These are phyloP conservation scores for Furcifer pardalis DNA, from an alignment of 2,797 vertebrate species.

Conservation along the genomic window DNA sequence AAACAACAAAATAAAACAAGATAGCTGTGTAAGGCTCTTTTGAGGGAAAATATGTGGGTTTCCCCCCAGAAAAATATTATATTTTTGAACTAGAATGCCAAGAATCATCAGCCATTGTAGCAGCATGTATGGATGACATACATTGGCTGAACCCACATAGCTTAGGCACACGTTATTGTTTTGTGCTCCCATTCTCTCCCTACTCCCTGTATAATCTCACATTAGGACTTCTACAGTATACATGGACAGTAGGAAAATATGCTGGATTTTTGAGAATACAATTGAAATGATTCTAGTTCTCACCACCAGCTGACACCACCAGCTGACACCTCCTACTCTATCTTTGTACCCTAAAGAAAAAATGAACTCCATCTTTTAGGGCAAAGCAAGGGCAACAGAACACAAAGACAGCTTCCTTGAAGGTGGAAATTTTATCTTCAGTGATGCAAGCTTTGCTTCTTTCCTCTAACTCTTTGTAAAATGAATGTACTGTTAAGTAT, in stretches of 20 bases:
- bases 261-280: not conserved
- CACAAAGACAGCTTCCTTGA: conserved; percentile 8
- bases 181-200: too few relatives aligned
- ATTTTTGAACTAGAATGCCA: too few relatives aligned
- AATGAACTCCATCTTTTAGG: not conserved
- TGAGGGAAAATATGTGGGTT: too few relatives aligned
- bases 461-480: not conserved
- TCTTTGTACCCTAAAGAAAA: not conserved
- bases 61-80: too few relatives aligned
- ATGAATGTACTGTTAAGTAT: not conserved
- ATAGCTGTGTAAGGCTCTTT: too few relatives aligned
- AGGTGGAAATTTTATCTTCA: not conserved
- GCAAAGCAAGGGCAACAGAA: not conserved
- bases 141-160: too few relatives aligned
- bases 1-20: too few relatives aligned
- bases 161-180: too few relatives aligned
- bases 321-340: not conserved
- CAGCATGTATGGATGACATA: not conserved
- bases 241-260: not conserved
- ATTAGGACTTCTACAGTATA: too few relatives aligned
- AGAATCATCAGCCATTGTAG: too few relatives aligned
- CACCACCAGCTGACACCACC: not conserved
- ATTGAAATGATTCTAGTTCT: not conserved
- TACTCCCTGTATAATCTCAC: not conserved
- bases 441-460: not conserved